Conservation (phyloP, 2,797 vertebrate species). For the Hirundo rustica region DNA sequence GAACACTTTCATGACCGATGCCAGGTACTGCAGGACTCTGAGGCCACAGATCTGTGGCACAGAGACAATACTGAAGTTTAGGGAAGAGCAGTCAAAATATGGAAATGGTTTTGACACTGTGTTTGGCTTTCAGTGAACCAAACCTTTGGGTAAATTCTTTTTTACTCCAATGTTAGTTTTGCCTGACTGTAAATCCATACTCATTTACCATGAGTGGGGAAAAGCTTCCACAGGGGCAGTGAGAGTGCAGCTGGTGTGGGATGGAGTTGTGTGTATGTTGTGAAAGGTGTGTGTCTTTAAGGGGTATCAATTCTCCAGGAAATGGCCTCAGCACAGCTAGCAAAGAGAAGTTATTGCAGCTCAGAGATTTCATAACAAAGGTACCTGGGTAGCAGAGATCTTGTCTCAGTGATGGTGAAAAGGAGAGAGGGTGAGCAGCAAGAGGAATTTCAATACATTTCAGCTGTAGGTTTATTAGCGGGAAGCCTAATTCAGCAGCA, state of each 20-base stretch:
- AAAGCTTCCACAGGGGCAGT: background rate
- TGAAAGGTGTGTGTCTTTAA: background rate
- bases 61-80: background rate
- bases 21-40: background rate
- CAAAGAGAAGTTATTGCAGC: background rate
- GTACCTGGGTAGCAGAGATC: background rate
- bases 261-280: background rate
- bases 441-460: background rate
- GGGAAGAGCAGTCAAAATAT: background rate
- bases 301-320: background rate
- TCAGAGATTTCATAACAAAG: background rate
- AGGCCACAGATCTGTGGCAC: background rate
- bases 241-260: background rate
- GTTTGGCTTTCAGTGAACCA: background rate
- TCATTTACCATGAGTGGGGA: background rate
- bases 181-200: background rate
- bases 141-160: slow-evolving; percentile 10
- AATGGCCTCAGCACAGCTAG: background rate
- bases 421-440: background rate
- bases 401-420: background rate
- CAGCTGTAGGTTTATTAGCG: background rate
- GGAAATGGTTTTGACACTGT: background rate
- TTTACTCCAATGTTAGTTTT: background rate
- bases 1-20: background rate
- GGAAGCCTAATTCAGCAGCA: background rate